Evolutionary conservation across 2,113 vertebrate species (phyloP).

Genomic region (Salminus brasiliensis): DNA sequence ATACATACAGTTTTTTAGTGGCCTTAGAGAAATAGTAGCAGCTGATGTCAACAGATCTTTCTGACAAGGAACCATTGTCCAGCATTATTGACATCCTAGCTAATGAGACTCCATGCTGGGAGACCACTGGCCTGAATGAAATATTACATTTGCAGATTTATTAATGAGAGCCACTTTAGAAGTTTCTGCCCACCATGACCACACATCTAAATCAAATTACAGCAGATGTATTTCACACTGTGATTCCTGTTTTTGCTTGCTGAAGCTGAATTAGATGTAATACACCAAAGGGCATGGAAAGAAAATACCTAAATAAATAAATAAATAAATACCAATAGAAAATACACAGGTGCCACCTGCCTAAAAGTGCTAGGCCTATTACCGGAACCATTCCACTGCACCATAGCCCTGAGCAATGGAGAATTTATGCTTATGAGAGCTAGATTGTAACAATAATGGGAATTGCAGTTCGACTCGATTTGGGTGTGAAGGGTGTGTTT

Average conservation of each 20-base stretch:
- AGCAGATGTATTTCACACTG: background rate
- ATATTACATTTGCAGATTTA: background rate
- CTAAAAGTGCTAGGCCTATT: background rate
- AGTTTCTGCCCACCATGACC: background rate
- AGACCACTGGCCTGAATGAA: background rate
- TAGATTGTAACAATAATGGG: constrained; percentile 32
- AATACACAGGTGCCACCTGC: background rate
- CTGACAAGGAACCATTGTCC: background rate
- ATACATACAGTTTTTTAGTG: background rate
- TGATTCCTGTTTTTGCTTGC: background rate
- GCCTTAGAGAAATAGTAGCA: background rate
- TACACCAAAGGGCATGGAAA: constrained; percentile 15
- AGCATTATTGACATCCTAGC: background rate
- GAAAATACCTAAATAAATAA: constrained; percentile 6
- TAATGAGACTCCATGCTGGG: background rate
- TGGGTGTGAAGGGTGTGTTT: constrained; percentile 2
- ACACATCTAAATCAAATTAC: constrained; percentile 19
- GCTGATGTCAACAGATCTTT: background rate
- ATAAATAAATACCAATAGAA: too few relatives aligned
- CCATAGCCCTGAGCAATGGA: constrained; percentile 16
- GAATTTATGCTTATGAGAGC: constrained; percentile 38
- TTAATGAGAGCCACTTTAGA: background rate
- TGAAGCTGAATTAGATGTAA: constrained; percentile 3
- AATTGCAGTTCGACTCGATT: constrained; percentile 32
- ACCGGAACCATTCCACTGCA: constrained; percentile 24